These are phyloP conservation scores for Cercocebus atys DNA, from an alignment of 2,113 vertebrate genomes.

Conservation along the genomic window DNA sequence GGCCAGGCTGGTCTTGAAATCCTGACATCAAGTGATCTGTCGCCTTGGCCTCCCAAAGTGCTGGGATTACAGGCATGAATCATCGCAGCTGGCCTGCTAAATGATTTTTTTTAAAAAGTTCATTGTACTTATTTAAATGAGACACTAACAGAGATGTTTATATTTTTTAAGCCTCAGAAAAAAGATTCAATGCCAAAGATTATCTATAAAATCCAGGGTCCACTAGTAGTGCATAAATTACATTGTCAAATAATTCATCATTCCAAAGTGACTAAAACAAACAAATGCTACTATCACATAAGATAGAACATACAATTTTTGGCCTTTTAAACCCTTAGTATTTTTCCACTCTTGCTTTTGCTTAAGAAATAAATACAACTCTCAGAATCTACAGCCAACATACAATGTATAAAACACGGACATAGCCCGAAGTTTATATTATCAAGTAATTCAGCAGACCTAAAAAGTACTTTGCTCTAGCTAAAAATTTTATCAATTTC, in stretches of 20 bases:
- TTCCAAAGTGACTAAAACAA: slow-evolving; percentile 43
- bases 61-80: too few species aligned
- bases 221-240: neutral
- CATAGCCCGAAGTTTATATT: neutral
- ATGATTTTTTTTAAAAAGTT: neutral
- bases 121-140: slow-evolving; percentile 19
- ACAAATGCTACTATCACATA: neutral
- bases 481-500: slow-evolving; percentile 34
- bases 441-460: neutral
- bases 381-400: slow-evolving; percentile 7
- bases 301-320: slow-evolving; percentile 6
- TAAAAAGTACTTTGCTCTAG: neutral
- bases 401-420: neutral
- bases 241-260: slow-evolving; percentile 29
- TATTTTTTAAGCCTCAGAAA: slow-evolving; percentile 29
- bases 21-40: too few species aligned
- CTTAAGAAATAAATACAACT: slow-evolving; percentile 36
- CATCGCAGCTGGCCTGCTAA: too few species aligned
- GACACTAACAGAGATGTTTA: neutral
- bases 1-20: too few species aligned
- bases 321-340: slow-evolving; percentile 15
- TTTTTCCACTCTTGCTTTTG: slow-evolving; percentile 21
- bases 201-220: slow-evolving; percentile 16
- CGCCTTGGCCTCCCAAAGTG: too few species aligned
- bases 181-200: neutral